Evolutionary conservation across 2,113 vertebrate species (phyloP).

Genomic region (Ptyas mucosa): DNA sequence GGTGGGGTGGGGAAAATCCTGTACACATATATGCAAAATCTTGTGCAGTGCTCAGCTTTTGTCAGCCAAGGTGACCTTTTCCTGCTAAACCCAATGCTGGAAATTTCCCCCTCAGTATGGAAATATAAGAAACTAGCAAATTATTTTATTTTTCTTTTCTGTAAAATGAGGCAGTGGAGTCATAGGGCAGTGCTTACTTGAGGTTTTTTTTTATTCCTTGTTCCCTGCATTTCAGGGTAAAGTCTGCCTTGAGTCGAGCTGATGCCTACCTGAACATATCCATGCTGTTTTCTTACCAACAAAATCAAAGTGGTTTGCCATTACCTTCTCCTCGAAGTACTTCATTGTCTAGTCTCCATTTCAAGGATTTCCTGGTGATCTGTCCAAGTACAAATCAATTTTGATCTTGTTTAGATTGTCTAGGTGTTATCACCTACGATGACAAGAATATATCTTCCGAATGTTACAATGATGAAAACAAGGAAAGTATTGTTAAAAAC

Average conservation of each 20-base stretch:
- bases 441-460: not conserved
- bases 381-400: not conserved
- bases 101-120: not conserved
- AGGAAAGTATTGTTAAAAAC: not conserved
- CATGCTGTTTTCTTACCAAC: not conserved
- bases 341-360: not conserved
- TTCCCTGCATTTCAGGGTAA: not conserved
- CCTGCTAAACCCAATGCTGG: not conserved
- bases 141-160: not conserved
- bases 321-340: not conserved
- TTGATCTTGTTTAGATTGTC: not conserved
- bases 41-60: not conserved
- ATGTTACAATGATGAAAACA: not conserved
- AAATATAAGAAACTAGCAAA: not conserved
- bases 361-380: not conserved
- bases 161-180: not conserved
- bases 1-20: rapidly evolving
- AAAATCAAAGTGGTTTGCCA: not conserved
- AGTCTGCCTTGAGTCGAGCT: not conserved
- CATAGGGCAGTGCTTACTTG: not conserved
- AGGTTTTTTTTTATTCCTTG: not conserved
- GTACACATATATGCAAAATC: not conserved
- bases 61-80: not conserved
- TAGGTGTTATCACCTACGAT: not conserved
- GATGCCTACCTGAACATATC: not conserved